Percentiles rank a stretch among this genome's conserved stretches.
These are phyloP conservation scores for Mystacides longicornis DNA, from an alignment of 2,888 invertebrate species.

Conservation along the genomic window DNA sequence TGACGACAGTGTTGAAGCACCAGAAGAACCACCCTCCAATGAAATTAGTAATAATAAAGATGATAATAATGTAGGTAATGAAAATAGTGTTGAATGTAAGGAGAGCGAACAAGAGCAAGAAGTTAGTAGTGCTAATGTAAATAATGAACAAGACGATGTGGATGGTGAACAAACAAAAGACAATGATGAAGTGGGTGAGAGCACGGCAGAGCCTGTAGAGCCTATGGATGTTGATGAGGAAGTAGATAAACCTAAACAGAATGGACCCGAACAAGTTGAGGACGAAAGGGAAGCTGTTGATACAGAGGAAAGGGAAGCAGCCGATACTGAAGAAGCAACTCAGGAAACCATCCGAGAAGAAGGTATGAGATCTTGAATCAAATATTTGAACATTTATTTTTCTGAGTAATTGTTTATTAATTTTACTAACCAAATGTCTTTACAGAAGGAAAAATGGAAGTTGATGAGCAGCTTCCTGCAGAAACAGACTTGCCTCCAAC, in stretches of 20 bases:
- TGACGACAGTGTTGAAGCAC: constrained; percentile 14
- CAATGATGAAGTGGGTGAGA: constrained; percentile 6
- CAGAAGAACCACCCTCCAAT: not conserved
- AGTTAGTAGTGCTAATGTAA: not conserved
- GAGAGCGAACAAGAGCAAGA: not conserved
- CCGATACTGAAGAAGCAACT: not conserved
- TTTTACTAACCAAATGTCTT: constrained; percentile 26
- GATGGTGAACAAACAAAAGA: constrained; percentile 14
- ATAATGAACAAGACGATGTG: constrained; percentile 11
- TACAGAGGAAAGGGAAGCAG: constrained; percentile 2
- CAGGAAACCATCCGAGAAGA: not conserved
- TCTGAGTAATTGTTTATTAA: not conserved
- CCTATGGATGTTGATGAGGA: constrained; percentile 25
- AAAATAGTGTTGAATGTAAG: not conserved
- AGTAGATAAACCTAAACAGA: constrained; percentile 13
- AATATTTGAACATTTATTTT: too few relatives aligned
- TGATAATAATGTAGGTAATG: constrained; percentile 1
- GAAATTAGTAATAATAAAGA: not conserved
- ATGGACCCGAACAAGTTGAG: constrained; percentile 26
- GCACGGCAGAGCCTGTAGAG: constrained; percentile 28
- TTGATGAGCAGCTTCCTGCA: constrained; percentile 19
- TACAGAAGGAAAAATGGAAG: constrained; percentile 20
- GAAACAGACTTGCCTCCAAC: constrained; percentile 28
- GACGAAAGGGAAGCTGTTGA: constrained; percentile 13
- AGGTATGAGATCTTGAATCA: too few relatives aligned